A percentile compares a stretch with the other conserved stretches of the same genome.
These are phyloP conservation scores for Margarornis squamiger DNA, from an alignment of 2,797 vertebrate genomes.

Conservation along the genomic window DNA sequence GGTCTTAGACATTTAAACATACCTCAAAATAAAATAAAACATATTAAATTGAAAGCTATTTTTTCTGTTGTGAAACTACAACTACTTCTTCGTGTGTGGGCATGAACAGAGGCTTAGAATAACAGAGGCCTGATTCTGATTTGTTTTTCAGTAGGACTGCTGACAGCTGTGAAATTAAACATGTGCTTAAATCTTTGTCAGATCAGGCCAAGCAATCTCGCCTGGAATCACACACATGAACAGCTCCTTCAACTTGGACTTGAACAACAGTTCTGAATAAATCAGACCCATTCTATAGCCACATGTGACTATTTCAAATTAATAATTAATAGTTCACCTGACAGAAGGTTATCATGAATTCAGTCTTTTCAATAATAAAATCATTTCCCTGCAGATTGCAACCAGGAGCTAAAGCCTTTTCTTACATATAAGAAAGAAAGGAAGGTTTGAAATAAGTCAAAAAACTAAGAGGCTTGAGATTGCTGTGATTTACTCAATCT, in stretches of 20 bases:
- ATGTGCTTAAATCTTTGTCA: background rate
- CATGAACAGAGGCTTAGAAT: background rate
- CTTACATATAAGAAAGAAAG: background rate
- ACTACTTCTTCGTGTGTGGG: constrained; percentile 16
- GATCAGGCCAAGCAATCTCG: background rate
- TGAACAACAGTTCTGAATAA: background rate
- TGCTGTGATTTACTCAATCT: background rate
- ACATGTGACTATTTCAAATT: background rate
- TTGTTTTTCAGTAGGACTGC: constrained; percentile 20
- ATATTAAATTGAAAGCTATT: background rate
- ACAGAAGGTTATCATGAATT: background rate
- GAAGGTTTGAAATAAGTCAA: background rate
- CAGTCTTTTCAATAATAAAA: background rate
- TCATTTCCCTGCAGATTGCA: background rate
- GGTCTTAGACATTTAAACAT: background rate
- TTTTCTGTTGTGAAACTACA: background rate
- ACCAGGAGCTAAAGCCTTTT: background rate
- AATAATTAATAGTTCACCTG: background rate
- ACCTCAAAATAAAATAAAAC: background rate
- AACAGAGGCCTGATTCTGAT: background rate
- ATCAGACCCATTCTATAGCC: background rate
- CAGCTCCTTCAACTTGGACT: background rate
- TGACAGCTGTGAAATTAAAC: constrained; percentile 41
- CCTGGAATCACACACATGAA: background rate
- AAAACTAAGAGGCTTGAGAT: background rate